These are phyloP conservation scores for Drosophila subquinaria DNA, from an alignment of 2,888 invertebrate genomes.

Conservation along the genomic window DNA sequence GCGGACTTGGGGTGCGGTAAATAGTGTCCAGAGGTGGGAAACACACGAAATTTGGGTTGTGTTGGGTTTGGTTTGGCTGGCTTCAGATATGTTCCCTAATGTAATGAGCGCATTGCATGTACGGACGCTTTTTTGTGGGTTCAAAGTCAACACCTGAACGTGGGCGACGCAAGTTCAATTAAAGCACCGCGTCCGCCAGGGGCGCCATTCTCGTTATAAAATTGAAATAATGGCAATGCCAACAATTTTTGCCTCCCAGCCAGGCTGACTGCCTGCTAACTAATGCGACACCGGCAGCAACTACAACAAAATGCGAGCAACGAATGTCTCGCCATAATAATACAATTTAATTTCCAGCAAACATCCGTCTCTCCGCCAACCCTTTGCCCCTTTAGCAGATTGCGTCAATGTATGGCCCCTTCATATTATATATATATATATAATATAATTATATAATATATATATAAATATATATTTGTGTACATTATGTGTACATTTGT, in stretches of 20 bases:
- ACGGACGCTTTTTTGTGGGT: slow-evolving; percentile 47
- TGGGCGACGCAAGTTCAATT: too few relatives aligned
- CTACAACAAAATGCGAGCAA: slow-evolving; percentile 64
- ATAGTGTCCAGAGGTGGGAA: slow-evolving; percentile 3
- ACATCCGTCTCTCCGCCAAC: slow-evolving; percentile 62
- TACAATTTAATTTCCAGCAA: slow-evolving; percentile 82
- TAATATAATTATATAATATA: too few relatives aligned
- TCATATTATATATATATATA: slow-evolving; percentile 49
- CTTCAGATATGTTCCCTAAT: slow-evolving; percentile 55
- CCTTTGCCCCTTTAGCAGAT: slow-evolving; percentile 23
- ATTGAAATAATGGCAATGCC: slow-evolving; percentile 78
- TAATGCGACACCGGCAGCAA: slow-evolving; percentile 75
- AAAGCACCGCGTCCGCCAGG: too few relatives aligned
- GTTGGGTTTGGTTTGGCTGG: slow-evolving; percentile 1
- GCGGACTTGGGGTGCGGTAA: too few relatives aligned
- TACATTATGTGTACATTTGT: slow-evolving; percentile 11
- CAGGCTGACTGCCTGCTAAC: slow-evolving; percentile 51
- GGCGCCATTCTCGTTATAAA: too few relatives aligned
- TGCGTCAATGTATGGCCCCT: slow-evolving; percentile 35
- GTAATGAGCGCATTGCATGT: slow-evolving; percentile 79
- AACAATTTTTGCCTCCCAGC: slow-evolving; percentile 65
- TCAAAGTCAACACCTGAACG: slow-evolving; percentile 73
- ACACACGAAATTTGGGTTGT: neutral
- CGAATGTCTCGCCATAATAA: slow-evolving; percentile 82
- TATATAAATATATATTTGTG: slow-evolving; percentile 13